These are phyloP conservation scores for Eupeodes luniger DNA, from an alignment of 2,888 invertebrate species.

Conservation along the genomic window DNA sequence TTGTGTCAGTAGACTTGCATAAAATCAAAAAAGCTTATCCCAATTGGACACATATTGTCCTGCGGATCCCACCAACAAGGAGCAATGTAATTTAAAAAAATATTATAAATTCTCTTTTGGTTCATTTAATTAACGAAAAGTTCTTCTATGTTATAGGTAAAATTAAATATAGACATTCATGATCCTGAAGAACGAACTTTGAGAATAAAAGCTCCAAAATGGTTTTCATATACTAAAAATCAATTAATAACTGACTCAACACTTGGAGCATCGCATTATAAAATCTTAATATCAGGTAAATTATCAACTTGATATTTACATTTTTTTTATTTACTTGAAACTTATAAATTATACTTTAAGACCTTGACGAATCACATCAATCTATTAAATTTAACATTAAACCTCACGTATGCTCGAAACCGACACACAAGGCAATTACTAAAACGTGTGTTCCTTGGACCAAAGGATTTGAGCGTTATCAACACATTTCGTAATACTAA, in stretches of 20 bases:
- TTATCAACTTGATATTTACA: too few species aligned
- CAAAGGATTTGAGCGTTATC: slow-evolving; percentile 86
- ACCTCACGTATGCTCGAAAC: slow-evolving; percentile 84
- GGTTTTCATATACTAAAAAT: slow-evolving; percentile 83
- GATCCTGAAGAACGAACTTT: slow-evolving; percentile 84
- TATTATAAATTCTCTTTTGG: background rate
- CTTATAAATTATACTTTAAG: slow-evolving; percentile 56
- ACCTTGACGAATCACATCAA: slow-evolving; percentile 86
- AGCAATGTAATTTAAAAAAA: slow-evolving; percentile 85
- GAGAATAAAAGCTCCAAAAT: slow-evolving; percentile 82
- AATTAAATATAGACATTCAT: slow-evolving; percentile 88
- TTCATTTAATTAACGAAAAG: background rate
- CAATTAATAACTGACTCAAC: slow-evolving; percentile 86
- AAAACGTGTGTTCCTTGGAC: slow-evolving; percentile 89
- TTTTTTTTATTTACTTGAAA: background rate
- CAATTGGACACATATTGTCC: slow-evolving; percentile 89
- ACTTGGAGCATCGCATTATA: slow-evolving; percentile 86
- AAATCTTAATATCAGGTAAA: slow-evolving; percentile 85
- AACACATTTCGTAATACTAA: slow-evolving; percentile 86
- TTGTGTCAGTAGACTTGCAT: slow-evolving; percentile 85
- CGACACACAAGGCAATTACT: slow-evolving; percentile 86
- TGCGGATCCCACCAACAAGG: slow-evolving; percentile 87
- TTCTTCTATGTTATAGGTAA: slow-evolving; percentile 84
- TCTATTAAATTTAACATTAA: slow-evolving; percentile 87
- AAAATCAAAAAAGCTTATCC: slow-evolving; percentile 86